Evolutionary conservation across 2,888 invertebrate species (phyloP).

Genomic region (Ceriagrion tenellum): DNA sequence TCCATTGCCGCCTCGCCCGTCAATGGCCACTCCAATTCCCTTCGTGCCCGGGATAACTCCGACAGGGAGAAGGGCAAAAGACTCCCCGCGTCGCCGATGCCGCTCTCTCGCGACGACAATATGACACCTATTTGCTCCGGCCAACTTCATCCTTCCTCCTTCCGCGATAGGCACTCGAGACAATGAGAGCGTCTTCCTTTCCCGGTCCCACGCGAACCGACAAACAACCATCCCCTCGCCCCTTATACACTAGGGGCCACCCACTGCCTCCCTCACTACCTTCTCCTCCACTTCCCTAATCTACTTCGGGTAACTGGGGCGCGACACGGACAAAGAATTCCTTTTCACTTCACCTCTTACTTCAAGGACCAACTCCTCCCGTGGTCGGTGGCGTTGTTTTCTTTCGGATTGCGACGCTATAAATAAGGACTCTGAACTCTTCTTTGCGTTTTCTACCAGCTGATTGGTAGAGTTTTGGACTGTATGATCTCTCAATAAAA

Average conservation of each 20-base stretch:
- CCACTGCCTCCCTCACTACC: not conserved
- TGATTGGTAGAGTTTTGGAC: too few species aligned
- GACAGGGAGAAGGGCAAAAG: not conserved
- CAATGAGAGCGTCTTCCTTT: not conserved
- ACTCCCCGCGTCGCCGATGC: not conserved
- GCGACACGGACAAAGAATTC: not conserved
- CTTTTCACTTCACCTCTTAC: not conserved
- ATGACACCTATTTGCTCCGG: conserved; percentile 9
- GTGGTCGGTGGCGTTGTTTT: too few species aligned
- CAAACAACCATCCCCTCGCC: not conserved
- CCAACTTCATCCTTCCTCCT: not conserved
- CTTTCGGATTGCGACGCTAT: not conserved
- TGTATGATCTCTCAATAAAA: too few species aligned
- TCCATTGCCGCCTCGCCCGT: not conserved
- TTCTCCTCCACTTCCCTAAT: not conserved
- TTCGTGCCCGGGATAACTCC: not conserved
- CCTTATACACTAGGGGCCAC: not conserved
- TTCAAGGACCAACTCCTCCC: too few species aligned
- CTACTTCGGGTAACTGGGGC: not conserved
- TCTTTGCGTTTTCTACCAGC: too few species aligned
- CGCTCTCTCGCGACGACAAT: not conserved
- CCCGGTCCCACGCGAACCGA: not conserved
- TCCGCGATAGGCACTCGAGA: not conserved
- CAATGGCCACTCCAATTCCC: conserved; percentile 18
- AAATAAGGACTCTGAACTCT: not conserved